Base-by-base conservation (phyloP, 2,888 invertebrate genomes). In the Noctuana brunneofusca region DNA sequence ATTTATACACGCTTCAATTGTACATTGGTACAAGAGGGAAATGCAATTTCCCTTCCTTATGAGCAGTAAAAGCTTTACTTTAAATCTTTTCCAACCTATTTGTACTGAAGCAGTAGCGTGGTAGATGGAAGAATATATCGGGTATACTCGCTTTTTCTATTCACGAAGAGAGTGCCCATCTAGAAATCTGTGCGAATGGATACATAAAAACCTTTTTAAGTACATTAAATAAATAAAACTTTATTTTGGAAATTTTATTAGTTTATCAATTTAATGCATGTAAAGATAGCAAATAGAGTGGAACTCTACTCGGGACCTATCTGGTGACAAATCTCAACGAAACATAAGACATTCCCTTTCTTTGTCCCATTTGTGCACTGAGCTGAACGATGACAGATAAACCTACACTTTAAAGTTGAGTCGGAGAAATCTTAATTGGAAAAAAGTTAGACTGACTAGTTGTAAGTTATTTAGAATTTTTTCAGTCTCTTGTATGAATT, bases 311-410 rank as follows among this genome's bases (percentile, higher is more conserved):
- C 48, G 16, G 14, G n/a, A 14, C 32, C 46, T 46, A 46, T 38
- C 54, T 35, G 38, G 54, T 60, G 38, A 49, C 54, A 60, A 60
- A 55, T 55, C 53, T 20, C 30, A 46, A 48, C 22, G 60, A 54
- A 54, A 60, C 60, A 32, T 52, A 30, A 59, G 43, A 53, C 52
- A 54, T 60, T 54, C 48, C 60, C 77, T 80, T 80, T 80, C 79
- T 79, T 79, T 70, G 78, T 71, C 69, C 80, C 64, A 79, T 71
- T 73, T 81, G 75, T 68, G 69, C 70, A 70, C 57, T 70, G 74
- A 73, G 70, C 57, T 70, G 74, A 73, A 70, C 75, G 72, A 72
- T 72, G 65, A 59, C 53, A 50, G 14, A 41, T 55, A 32, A 50
- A 56, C 18, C 22, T 20, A 54, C 35, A 54, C 43, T n/a, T 55